phyloP scores from a whole-genome alignment of 2,888 invertebrate genomes.

The Tetragonula carbonaria region DNA sequence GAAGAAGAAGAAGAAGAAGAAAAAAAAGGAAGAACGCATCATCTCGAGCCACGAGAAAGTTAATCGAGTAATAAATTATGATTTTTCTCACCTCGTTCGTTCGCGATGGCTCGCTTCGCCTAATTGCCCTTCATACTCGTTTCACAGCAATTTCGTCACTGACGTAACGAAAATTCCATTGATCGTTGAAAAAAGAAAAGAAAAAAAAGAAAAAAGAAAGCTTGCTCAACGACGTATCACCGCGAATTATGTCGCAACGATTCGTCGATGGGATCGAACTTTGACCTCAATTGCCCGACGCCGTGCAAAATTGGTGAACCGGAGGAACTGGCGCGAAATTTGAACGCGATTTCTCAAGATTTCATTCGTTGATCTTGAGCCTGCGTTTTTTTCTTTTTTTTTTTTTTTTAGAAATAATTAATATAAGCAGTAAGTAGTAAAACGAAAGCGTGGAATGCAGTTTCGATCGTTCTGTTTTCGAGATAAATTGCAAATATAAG shows the following conservation, averaged over 20 bases:
- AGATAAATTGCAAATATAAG: no score
- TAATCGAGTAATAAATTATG: conserved; percentile 10
- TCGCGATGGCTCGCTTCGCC: background rate
- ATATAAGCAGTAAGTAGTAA: no score
- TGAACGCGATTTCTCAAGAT: background rate
- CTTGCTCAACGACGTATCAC: no score
- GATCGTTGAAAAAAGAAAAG: background rate
- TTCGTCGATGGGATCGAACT: no score
- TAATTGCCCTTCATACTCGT: conserved; percentile 7
- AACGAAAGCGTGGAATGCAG: no score
- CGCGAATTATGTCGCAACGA: no score
- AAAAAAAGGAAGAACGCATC: background rate
- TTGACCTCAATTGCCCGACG: no score
- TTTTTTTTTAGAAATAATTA: background rate
- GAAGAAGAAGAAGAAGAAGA: background rate
- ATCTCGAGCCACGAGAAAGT: background rate
- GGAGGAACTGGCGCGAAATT: background rate
- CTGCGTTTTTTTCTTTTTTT: no score
- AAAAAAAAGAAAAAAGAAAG: no score
- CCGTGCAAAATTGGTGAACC: no score
- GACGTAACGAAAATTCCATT: background rate
- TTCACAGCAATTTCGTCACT: background rate
- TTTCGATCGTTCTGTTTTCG: no score
- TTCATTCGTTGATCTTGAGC: background rate
- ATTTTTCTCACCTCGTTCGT: conserved; percentile 14